phyloP scores from a whole-genome alignment of 2,888 invertebrate genomes.

The Drosophila mayaguana region DNA sequence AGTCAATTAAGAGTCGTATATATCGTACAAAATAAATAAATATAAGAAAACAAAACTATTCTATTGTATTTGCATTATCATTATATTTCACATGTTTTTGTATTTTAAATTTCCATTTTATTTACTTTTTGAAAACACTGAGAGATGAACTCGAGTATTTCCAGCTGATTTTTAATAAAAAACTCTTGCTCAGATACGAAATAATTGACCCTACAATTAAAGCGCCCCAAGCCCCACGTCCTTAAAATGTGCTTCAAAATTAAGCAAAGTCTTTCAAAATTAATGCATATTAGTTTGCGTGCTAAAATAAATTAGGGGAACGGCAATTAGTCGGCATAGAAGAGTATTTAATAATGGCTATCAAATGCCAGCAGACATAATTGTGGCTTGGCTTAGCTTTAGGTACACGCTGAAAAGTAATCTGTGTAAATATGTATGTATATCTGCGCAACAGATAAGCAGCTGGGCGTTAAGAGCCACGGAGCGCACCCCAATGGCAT shows the following conservation, averaged over 20 bases:
- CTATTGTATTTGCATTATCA: too few relatives aligned
- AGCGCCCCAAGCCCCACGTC: conserved; percentile 6
- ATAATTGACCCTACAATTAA: neutral
- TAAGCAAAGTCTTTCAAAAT: conserved; percentile 16
- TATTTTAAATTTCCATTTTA: too few relatives aligned
- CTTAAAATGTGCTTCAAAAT: conserved; percentile 21
- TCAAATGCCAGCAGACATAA: conserved; percentile 25
- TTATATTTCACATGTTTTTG: too few relatives aligned
- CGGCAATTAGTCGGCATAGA: conserved; percentile 24
- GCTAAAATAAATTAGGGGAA: conserved; percentile 23
- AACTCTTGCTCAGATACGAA: neutral
- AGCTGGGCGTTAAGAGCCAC: conserved; percentile 18
- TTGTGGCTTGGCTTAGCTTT: conserved; percentile 14
- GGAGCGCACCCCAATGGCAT: conserved; percentile 34
- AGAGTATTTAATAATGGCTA: conserved; percentile 40
- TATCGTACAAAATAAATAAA: too few relatives aligned
- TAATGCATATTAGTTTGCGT: conserved; percentile 23
- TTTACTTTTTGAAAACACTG: too few relatives aligned
- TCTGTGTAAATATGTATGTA: neutral
- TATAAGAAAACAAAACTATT: too few relatives aligned
- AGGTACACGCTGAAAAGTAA: conserved; percentile 1
- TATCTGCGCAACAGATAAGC: conserved; percentile 11
- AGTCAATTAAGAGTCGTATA: too few relatives aligned
- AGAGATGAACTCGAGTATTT: neutral
- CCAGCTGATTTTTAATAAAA: neutral